Conservation (phyloP, 2,888 invertebrate genomes). For the Tenodera sinensis region DNA sequence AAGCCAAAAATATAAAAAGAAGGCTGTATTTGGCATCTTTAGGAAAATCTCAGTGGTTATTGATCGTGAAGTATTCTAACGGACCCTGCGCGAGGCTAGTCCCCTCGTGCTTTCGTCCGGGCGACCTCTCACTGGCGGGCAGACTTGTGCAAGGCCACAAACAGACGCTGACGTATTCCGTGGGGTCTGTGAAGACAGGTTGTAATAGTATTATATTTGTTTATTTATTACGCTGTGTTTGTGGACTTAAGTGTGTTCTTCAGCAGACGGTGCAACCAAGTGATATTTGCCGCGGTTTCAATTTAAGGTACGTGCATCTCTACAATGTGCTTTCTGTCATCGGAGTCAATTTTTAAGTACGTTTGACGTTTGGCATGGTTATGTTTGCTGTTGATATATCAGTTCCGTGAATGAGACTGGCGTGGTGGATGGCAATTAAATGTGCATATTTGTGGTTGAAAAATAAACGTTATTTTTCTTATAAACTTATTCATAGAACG, state of each 20-base stretch:
- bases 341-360: not conserved
- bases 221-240: conserved; percentile 11
- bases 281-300: not conserved
- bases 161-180: conserved; percentile 15
- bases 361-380: conserved; percentile 3
- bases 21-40: not conserved
- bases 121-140: conserved; percentile 10
- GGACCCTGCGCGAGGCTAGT: conserved; percentile 21
- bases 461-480: not conserved
- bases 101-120: conserved; percentile 15
- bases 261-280: not conserved
- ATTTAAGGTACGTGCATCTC: not conserved
- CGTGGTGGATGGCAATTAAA: not conserved
- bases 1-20: not conserved
- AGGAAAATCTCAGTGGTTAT: conserved; percentile 6
- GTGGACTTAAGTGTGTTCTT: conserved; percentile 11
- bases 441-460: not conserved
- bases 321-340: not conserved
- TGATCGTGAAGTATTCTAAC: conserved; percentile 5
- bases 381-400: not conserved
- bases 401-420: not conserved
- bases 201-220: not conserved
- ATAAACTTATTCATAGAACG: not conserved
- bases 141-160: conserved; percentile 14
- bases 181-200: not conserved